Evolutionary conservation across 2,888 invertebrate genomes (phyloP).

Genomic region (Nudaria mundana): DNA sequence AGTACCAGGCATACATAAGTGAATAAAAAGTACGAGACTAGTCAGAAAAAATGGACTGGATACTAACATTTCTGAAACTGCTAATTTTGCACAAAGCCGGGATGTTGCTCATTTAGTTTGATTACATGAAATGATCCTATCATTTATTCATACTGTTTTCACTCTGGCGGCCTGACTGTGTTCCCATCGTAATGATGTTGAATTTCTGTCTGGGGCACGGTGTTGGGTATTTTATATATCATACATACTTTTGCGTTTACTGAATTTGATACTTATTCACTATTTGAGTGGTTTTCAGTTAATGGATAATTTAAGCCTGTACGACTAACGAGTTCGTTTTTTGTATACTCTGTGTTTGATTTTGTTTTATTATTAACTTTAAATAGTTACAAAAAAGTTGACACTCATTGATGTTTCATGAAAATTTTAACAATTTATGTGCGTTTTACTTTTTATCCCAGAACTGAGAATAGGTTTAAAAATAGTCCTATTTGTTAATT

Average conservation of each 20-base stretch:
- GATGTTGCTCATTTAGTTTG: slow-evolving; percentile 35
- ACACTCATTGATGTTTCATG: no score
- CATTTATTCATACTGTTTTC: slow-evolving; percentile 35
- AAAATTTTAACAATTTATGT: no score
- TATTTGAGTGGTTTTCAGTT: neutral
- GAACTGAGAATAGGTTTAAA: no score
- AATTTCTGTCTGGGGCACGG: slow-evolving; percentile 10
- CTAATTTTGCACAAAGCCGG: slow-evolving; percentile 36
- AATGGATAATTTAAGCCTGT: neutral
- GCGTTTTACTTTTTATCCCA: no score
- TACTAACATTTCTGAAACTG: slow-evolving; percentile 29
- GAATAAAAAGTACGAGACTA: no score
- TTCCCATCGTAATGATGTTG: slow-evolving; percentile 28
- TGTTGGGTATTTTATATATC: slow-evolving; percentile 6
- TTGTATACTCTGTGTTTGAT: no score
- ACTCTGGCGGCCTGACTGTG: slow-evolving; percentile 23
- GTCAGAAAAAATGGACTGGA: no score
- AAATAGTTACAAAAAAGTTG: no score
- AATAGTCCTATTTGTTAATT: no score
- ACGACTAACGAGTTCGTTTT: no score
- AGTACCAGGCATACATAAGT: no score
- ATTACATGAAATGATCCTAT: slow-evolving; percentile 37
- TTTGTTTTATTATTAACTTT: no score
- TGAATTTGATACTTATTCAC: neutral
- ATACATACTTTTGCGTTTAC: neutral